Conservation (phyloP, 2,113 vertebrate genomes). For the Hippocampus barbouri region DNA sequence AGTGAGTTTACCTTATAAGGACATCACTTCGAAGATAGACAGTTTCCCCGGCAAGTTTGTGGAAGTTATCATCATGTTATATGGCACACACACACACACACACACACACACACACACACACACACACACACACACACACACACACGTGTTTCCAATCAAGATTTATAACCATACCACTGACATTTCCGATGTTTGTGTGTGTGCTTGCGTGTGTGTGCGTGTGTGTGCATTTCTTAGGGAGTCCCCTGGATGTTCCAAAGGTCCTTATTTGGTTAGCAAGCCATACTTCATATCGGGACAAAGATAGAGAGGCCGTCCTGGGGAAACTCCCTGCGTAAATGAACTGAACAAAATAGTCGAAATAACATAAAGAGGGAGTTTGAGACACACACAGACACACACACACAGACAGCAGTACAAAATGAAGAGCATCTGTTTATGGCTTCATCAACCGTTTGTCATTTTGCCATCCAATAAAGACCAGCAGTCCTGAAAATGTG, state of each 20-base stretch:
- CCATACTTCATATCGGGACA: background rate
- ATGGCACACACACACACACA: background rate
- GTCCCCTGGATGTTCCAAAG: slow-evolving; percentile 11
- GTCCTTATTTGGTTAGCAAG: slow-evolving; percentile 11
- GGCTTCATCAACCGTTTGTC: background rate
- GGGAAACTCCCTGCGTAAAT: slow-evolving; percentile 7
- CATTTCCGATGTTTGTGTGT: slow-evolving; percentile 3
- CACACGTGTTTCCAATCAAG: slow-evolving; percentile 7
- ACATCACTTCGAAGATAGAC: background rate
- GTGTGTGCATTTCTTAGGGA: slow-evolving; percentile 4
- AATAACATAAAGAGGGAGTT: background rate
- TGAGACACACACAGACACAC: background rate
- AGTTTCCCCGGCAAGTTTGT: background rate
- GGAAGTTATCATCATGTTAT: slow-evolving; percentile 5
- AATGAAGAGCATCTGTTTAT: background rate
- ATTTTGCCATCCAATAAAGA: background rate
- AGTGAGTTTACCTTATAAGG: slow-evolving; percentile 3
- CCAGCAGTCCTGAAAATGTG: background rate
- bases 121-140: background rate
- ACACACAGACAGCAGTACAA: background rate
- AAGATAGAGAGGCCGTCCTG: background rate
- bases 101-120: background rate
- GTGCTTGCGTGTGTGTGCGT: slow-evolving; percentile 2
- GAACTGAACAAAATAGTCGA: background rate
- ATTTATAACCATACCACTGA: slow-evolving; percentile 9